A percentile compares a stretch with the other conserved stretches of the same genome.
These are phyloP conservation scores for Carlito syrichta DNA, from an alignment of 2,113 vertebrate genomes.

Conservation along the genomic window DNA sequence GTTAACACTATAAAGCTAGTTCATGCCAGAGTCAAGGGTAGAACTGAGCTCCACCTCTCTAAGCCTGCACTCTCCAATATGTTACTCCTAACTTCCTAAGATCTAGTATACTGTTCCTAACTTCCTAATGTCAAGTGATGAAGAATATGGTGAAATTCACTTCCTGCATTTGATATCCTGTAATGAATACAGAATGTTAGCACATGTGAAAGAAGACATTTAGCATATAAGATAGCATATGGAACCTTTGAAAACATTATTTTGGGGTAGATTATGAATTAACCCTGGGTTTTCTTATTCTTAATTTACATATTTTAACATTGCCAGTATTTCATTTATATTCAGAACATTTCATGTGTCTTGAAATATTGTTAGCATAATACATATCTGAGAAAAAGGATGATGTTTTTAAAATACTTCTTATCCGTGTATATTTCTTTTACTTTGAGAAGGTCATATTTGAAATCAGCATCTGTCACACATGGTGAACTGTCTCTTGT, in stretches of 20 bases:
- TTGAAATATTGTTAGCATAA: conserved; percentile 32
- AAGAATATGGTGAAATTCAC: not conserved
- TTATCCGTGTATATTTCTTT: not conserved
- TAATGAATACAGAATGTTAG: not conserved
- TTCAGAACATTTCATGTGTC: not conserved
- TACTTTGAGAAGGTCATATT: not conserved
- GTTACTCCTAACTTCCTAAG: not conserved
- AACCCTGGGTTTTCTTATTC: not conserved
- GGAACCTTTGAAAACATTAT: conserved; percentile 26
- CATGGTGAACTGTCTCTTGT: not conserved
- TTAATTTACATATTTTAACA: conserved; percentile 20
- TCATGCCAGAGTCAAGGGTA: not conserved
- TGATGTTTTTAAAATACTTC: not conserved
- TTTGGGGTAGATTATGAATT: conserved; percentile 38
- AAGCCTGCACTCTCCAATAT: not conserved
- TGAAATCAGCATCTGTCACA: not conserved
- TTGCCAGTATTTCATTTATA: conserved; percentile 6
- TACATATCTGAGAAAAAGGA: not conserved
- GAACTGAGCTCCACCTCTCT: not conserved
- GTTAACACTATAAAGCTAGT: not conserved
- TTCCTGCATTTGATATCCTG: not conserved
- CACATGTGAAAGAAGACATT: conserved; percentile 21
- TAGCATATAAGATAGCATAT: conserved; percentile 6
- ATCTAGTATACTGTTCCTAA: not conserved
- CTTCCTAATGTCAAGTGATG: not conserved